A percentile compares a stretch with the other conserved stretches of the same genome.
Evolutionary conservation across 2,113 vertebrate species (phyloP).

Genomic region (Corythaeola cristata): DNA sequence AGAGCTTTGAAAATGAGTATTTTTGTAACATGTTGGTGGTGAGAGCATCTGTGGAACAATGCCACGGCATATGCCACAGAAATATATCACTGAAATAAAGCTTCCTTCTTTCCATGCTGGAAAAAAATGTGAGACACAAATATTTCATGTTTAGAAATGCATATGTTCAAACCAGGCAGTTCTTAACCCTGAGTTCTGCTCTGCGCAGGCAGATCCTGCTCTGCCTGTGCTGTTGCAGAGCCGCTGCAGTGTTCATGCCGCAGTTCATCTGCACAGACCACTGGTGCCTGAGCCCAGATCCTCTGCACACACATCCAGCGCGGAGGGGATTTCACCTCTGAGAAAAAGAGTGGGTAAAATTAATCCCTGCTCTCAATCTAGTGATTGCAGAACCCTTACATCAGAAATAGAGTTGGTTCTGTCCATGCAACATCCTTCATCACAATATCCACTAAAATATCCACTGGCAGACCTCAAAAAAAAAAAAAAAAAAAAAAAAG

Average conservation of each 20-base stretch:
- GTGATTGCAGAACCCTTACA: background rate
- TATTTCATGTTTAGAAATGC: background rate
- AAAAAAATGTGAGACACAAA: background rate
- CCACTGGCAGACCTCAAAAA: background rate
- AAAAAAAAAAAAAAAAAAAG: background rate
- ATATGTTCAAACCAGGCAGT: background rate
- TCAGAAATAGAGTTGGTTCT: background rate
- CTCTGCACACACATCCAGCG: background rate
- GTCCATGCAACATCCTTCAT: background rate
- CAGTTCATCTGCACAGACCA: background rate
- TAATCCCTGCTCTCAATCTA: background rate
- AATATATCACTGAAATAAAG: constrained; percentile 9
- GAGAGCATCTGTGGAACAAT: constrained; percentile 37
- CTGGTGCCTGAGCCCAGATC: background rate
- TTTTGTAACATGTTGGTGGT: background rate
- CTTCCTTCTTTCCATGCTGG: background rate
- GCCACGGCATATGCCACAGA: constrained; percentile 8
- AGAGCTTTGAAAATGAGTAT: background rate
- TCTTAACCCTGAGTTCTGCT: background rate
- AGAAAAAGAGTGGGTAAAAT: background rate
- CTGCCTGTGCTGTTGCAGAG: background rate
- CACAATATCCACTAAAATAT: background rate
- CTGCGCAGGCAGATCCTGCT: background rate
- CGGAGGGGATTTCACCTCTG: background rate
- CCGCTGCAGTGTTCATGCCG: background rate